Evolutionary conservation across 1,140 invertebrate genomes (phyloP), one percentile per base, ranked within the genome.

Genomic region (Brachionus plicatilis): DNA sequence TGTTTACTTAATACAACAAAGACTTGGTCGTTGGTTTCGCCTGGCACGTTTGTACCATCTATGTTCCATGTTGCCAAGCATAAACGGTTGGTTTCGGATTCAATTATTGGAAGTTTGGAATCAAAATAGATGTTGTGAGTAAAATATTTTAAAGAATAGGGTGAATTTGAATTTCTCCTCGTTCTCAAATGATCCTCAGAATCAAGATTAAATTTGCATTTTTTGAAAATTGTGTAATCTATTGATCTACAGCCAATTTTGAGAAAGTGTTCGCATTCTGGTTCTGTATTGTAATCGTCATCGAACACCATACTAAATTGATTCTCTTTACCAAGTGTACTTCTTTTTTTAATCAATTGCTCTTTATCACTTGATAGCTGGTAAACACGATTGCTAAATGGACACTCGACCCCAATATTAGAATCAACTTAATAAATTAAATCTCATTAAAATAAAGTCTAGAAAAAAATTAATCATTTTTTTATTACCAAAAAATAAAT

Each of bases 301-400:
- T 76, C 72, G 27, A 76, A 76, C 12, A 76, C 45, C 8, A 50
- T 14, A 76, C 72, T 76, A 50, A 76, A 76, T 76, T 76, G 72
- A 14, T 20, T 37, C 27, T 47, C 43, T 53, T 76, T 76, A 76
- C 27, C 43, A 3, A 50, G 5, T 11, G 50, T 12, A 17, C 45
- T 76, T 76, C 72, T 47, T 29, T 76, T 76, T 76, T 27, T 76
- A 5, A 27, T 53, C 17, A 47, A 6, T 76, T 47, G 20, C 8
- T 50, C 53, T 50, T 76, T 76, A 53, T 76, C 72, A 14, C 7
- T 50, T 4, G 20, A 76, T 76, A 76, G 14, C 27, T 76, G 72
- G 50, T 76, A 76, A 9, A 76, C 20, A 0, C 72, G 14, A 29
- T 76, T 76, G 41, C 20, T 76, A 76, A 76, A 76, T 27, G 72